Evolutionary conservation across 2,113 vertebrate genomes (phyloP), one percentile per base, ranked within the genome.

Genomic region (Plectropomus leopardus): DNA sequence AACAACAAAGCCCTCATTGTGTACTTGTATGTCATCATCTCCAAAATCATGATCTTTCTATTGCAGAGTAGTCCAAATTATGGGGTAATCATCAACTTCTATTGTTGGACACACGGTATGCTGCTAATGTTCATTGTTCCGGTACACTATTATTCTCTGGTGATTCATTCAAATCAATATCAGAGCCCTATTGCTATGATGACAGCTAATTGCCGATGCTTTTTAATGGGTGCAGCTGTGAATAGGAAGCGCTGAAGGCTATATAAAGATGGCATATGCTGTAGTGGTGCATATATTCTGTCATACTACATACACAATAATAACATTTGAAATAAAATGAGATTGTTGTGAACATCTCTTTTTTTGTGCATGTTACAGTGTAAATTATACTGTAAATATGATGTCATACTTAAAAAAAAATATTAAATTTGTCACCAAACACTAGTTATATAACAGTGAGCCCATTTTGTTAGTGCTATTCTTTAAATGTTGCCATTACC

Each of bases 91-190:
- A 67, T 55, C 58, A 78, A 19, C 40, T 47, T 19, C 63, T 54
- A 40, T 55, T 72, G 61, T 61, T 23, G 32, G 47, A 72, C 44
- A 72, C 30, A 40, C 9, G 36, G 36, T 40, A 14, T 28, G 28
- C 53, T 51, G 17, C 34, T 55, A 40, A 68, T 58, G n/a, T 32
- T 30, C 9, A 68, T 76, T 72, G 34, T 78, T 61, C 13, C 24
- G 13, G 54, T 26, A 15, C 6, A 54, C 63, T 14, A 23, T 47
- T 17, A 60, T 67, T 67, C 60, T 60, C 57, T 9, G 45, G 15
- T 48, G 23, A 48, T 30, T 67, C n/a, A 47, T 72, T 72, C 48
- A 67, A 30, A 60, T 67, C 51, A 60, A 59, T 67, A 54, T 3
- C 14, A 42, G 19, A 34, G 14, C 8, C 26, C 55, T 45, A 57